Conservation (phyloP, 2,888 invertebrate genomes). For the Amphipoea lucens region DNA sequence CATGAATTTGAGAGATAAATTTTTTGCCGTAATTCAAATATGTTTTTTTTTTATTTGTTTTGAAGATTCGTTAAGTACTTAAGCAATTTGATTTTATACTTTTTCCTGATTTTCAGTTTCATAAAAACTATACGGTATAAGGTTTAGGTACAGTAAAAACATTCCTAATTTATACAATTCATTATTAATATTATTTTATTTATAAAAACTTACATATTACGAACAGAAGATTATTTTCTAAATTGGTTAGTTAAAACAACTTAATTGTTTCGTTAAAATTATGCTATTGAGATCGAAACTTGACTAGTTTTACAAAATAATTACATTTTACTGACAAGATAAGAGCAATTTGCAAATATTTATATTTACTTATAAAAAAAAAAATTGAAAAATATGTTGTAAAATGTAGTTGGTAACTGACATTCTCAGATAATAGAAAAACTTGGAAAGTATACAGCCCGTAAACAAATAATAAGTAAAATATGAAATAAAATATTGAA, state of each 20-base stretch:
- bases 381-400: background rate
- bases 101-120: slow-evolving; percentile 1
- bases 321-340: background rate
- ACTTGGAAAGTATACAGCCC: background rate
- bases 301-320: slow-evolving; percentile 22
- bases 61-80: background rate
- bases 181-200: slow-evolving; percentile 44
- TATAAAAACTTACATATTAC: slow-evolving; percentile 54
- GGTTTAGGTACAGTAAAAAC: slow-evolving; percentile 39
- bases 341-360: slow-evolving; percentile 1
- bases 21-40: background rate
- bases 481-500: no score
- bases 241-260: background rate
- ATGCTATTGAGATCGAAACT: slow-evolving; percentile 41
- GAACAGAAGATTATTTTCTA: slow-evolving; percentile 20
- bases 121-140: slow-evolving; percentile 21
- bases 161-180: slow-evolving; percentile 40
- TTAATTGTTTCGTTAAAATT: background rate
- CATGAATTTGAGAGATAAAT: background rate
- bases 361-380: background rate
- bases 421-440: background rate
- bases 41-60: background rate
- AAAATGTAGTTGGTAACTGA: background rate
- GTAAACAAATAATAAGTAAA: background rate
- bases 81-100: background rate